Percentiles rank a stretch among this genome's conserved stretches.
phyloP scores from a whole-genome alignment of 1,140 invertebrate genomes.

The Eueides isabella region DNA sequence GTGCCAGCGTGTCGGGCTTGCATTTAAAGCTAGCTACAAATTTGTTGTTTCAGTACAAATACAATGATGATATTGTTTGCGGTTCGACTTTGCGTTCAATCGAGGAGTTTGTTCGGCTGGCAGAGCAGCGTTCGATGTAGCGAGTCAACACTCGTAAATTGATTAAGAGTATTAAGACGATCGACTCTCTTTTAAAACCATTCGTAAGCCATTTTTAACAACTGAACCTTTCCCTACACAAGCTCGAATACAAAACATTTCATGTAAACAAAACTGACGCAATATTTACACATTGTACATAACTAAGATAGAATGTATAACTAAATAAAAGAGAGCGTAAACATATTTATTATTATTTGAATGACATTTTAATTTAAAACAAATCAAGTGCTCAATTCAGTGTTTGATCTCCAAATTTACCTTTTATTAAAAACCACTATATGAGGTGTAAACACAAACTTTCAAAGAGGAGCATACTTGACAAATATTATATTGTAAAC shows the following conservation, averaged over 20 bases:
- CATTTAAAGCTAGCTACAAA: conserved; percentile 81
- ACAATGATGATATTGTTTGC: conserved; percentile 80
- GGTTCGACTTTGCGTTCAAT: conserved; percentile 77
- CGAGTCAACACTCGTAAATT: conserved; percentile 67
- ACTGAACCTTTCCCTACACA: background rate
- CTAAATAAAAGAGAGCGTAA: background rate
- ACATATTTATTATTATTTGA: conserved; percentile 12
- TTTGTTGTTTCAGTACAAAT: conserved; percentile 81
- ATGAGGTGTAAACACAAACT: conserved; percentile 71
- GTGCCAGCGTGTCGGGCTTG: conserved; percentile 73
- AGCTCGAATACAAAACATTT: background rate
- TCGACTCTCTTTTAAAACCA: conserved; percentile 20
- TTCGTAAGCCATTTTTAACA: conserved; percentile 22
- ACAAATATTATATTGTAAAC: conserved; percentile 81
- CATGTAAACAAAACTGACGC: background rate
- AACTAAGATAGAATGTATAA: background rate
- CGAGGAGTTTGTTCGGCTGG: conserved; percentile 71
- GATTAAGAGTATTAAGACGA: conserved; percentile 56
- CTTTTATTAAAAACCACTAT: conserved; percentile 75
- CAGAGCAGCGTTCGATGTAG: conserved; percentile 50
- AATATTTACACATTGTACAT: background rate
- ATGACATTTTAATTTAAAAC: conserved; percentile 29
- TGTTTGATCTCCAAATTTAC: conserved; percentile 71
- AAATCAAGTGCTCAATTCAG: conserved; percentile 31
- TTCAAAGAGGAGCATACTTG: conserved; percentile 78